Conservation (phyloP, 2,113 vertebrate genomes). For the Nerophis lumbriciformis region DNA sequence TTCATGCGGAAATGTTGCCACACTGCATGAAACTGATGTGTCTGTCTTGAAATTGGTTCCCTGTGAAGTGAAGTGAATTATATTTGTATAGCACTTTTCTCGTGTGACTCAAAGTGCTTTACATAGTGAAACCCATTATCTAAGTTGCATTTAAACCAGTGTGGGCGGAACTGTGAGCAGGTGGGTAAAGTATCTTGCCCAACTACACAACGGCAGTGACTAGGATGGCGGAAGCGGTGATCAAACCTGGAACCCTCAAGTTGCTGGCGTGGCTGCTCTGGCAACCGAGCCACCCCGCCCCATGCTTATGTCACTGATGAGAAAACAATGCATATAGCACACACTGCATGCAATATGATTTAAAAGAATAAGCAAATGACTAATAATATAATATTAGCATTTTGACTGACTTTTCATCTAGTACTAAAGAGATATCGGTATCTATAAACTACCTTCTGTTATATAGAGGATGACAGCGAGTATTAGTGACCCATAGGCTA, state of each 20-base stretch:
- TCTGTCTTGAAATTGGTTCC: slow-evolving; percentile 1
- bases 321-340: neutral
- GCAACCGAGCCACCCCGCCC: too few relatives aligned
- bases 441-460: neutral
- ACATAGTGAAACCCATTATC: too few relatives aligned
- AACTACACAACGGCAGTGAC: too few relatives aligned
- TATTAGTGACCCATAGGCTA: neutral
- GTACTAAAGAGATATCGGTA: neutral
- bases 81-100: too few relatives aligned
- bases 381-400: neutral
- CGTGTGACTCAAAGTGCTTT: too few relatives aligned
- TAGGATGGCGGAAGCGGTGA: too few relatives aligned
- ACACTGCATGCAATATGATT: neutral
- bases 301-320: neutral
- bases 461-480: neutral
- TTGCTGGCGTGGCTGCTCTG: too few relatives aligned
- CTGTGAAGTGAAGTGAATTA: too few relatives aligned
- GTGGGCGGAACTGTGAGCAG: too few relatives aligned
- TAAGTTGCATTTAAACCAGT: too few relatives aligned
- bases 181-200: too few relatives aligned
- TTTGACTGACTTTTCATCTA: neutral
- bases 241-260: too few relatives aligned
- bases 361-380: neutral
- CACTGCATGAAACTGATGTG: neutral
- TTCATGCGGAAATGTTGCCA: neutral